Percentiles rank a stretch among this genome's conserved stretches.
Evolutionary conservation across 2,888 invertebrate species (phyloP).

Genomic region (Drosophila kokeensis): DNA sequence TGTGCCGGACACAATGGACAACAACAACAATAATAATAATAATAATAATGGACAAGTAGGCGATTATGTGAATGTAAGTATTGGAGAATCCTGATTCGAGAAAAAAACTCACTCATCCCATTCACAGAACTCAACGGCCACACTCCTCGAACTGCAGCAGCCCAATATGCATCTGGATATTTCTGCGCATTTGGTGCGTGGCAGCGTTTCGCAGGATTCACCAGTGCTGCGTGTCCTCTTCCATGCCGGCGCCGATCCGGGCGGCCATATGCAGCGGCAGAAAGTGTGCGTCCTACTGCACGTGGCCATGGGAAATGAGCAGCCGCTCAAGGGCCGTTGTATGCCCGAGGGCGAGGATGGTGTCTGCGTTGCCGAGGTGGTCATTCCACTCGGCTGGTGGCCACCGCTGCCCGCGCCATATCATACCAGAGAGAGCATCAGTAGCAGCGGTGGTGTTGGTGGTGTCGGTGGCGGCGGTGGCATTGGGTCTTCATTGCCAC

Average conservation of each 20-base stretch:
- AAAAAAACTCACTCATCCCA: not conserved
- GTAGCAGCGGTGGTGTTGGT: slow-evolving; percentile 77
- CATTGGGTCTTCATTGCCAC: slow-evolving; percentile 63
- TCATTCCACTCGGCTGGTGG: slow-evolving; percentile 97
- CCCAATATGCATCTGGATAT: slow-evolving; percentile 93
- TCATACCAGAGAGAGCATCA: slow-evolving; percentile 86
- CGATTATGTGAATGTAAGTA: slow-evolving; percentile 83
- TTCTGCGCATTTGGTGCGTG: slow-evolving; percentile 96
- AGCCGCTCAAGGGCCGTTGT: slow-evolving; percentile 93
- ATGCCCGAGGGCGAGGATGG: slow-evolving; percentile 97
- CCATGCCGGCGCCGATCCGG: slow-evolving; percentile 94
- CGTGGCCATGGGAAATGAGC: slow-evolving; percentile 88
- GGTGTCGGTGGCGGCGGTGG: not conserved
- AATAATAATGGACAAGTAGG: slow-evolving; percentile 47
- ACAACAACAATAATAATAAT: slow-evolving; percentile 24
- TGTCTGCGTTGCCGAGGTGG: slow-evolving; percentile 95
- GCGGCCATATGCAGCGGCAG: slow-evolving; percentile 91
- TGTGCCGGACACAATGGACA: slow-evolving; percentile 93
- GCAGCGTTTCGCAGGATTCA: slow-evolving; percentile 93
- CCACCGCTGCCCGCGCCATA: slow-evolving; percentile 89
- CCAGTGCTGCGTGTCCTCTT: slow-evolving; percentile 97
- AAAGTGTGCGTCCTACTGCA: slow-evolving; percentile 93
- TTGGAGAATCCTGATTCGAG: not conserved
- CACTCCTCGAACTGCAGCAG: slow-evolving; percentile 88
- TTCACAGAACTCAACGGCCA: slow-evolving; percentile 86